These are phyloP conservation scores for Drosophila nr. perissopoda DNA, from an alignment of 2,888 invertebrate species.

Conservation along the genomic window DNA sequence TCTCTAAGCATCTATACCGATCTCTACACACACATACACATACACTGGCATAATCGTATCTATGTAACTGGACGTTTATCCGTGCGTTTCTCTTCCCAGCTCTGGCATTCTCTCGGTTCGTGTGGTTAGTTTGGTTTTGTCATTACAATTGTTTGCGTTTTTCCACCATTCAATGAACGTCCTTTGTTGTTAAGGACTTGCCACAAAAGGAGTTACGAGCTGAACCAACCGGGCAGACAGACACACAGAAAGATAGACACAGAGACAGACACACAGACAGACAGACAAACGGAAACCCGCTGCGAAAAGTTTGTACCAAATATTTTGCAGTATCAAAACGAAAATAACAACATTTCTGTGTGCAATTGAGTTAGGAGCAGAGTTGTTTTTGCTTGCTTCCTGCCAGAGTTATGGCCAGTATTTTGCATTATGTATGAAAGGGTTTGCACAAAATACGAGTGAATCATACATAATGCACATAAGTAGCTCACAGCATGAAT, in stretches of 20 bases:
- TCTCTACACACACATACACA: slow-evolving; percentile 34
- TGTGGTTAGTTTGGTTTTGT: slow-evolving; percentile 80
- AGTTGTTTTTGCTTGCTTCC: slow-evolving; percentile 3
- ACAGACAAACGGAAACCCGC: slow-evolving; percentile 14
- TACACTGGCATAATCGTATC: slow-evolving; percentile 12
- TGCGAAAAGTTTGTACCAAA: slow-evolving; percentile 47
- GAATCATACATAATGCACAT: slow-evolving; percentile 26
- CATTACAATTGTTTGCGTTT: slow-evolving; percentile 80
- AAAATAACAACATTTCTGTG: slow-evolving; percentile 48
- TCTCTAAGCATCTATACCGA: slow-evolving; percentile 64
- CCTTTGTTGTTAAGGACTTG: slow-evolving; percentile 59
- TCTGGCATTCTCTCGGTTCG: slow-evolving; percentile 35
- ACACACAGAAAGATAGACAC: background rate
- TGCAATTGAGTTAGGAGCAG: slow-evolving; percentile 38
- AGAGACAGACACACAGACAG: background rate
- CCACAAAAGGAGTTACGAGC: slow-evolving; percentile 50
- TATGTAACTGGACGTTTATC: slow-evolving; percentile 42
- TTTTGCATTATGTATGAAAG: slow-evolving; percentile 30
- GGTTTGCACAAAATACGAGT: slow-evolving; percentile 14
- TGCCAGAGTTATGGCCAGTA: slow-evolving; percentile 21
- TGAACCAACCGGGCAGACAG: slow-evolving; percentile 6
- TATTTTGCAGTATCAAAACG: slow-evolving; percentile 29
- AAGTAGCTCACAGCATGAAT: slow-evolving; percentile 36
- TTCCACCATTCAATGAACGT: slow-evolving; percentile 72
- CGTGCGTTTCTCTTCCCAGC: slow-evolving; percentile 37